These are phyloP conservation scores for Schizopygopsis malacanthus DNA, from an alignment of 2,797 vertebrate genomes.

Conservation along the genomic window DNA sequence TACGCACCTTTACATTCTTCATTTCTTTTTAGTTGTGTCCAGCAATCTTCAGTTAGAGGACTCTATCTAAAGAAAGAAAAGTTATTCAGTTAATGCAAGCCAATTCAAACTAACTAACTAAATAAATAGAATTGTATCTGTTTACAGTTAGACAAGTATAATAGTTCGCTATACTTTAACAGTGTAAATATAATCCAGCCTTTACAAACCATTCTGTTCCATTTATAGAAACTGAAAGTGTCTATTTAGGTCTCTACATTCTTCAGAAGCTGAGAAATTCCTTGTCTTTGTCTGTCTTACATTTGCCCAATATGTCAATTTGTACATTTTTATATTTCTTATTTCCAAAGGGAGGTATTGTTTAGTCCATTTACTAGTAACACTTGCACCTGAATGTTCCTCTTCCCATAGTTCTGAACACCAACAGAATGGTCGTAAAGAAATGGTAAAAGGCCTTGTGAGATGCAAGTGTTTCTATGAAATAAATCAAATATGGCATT, in stretches of 20 bases:
- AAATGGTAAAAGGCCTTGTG: constrained; percentile 45
- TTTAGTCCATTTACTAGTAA: constrained; percentile 40
- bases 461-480: constrained; percentile 43
- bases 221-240: constrained; percentile 13
- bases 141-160: constrained; percentile 31
- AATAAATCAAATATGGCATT: constrained; percentile 54
- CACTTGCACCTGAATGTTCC: constrained; percentile 26
- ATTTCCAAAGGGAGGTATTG: constrained; percentile 46
- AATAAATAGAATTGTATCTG: constrained; percentile 67
- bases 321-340: constrained; percentile 71
- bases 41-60: constrained; percentile 61
- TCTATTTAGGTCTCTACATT: constrained; percentile 14
- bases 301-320: constrained; percentile 55
- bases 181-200: constrained; percentile 39
- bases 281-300: constrained; percentile 54
- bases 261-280: not conserved
- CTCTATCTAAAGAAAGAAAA: constrained; percentile 23
- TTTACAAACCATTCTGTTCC: constrained; percentile 57
- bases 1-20: constrained; percentile 53
- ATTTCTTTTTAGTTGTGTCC: constrained; percentile 73
- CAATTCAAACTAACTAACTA: constrained; percentile 77
- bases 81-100: constrained; percentile 59
- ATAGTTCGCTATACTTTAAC: constrained; percentile 26
- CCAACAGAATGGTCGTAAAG: constrained; percentile 37
- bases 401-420: constrained; percentile 29